These are phyloP conservation scores for Corticium candelabrum DNA, from an alignment of 37 sponge, comb jelly and placozoan species.

Conservation along the genomic window DNA sequence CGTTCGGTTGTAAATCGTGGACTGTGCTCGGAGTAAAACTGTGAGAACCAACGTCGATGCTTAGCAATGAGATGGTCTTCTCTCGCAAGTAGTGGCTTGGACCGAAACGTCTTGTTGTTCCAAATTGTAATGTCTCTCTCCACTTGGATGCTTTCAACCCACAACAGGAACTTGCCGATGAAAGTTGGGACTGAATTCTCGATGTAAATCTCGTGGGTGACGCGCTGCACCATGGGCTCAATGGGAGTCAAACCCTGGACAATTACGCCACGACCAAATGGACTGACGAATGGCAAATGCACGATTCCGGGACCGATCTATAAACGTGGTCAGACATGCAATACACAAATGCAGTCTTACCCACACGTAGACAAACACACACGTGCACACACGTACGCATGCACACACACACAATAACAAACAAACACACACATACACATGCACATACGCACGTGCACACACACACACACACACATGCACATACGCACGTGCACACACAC, in stretches of 20 bases:
- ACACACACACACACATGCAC: constrained; percentile 14
- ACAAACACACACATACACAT: no score
- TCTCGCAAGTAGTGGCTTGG: constrained; percentile 34
- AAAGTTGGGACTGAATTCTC: constrained; percentile 6
- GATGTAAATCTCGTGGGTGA: constrained; percentile 27
- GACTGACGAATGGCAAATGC: constrained; percentile 13
- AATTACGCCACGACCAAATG: constrained; percentile 26
- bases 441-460: constrained; percentile 11
- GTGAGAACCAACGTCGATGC: constrained; percentile 37
- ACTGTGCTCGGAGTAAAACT: constrained; percentile 52
- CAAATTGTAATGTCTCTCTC: constrained; percentile 46
- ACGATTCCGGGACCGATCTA: constrained; percentile 50
- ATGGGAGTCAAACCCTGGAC: constrained; percentile 37
- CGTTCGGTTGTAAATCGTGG: neutral
- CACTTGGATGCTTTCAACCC: constrained; percentile 19
- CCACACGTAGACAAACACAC: neutral
- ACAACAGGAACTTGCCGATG: constrained; percentile 1
- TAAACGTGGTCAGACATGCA: constrained; percentile 3
- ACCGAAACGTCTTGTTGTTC: constrained; percentile 34
- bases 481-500: no score
- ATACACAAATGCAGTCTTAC: constrained; percentile 29
- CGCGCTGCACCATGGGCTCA: constrained; percentile 37
- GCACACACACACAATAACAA: constrained; percentile 23
- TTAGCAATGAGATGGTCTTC: constrained; percentile 31
- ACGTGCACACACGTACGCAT: constrained; percentile 24